These are phyloP conservation scores for Lasioglossum oenotherae DNA, from an alignment of 2,888 invertebrate species.

Conservation along the genomic window DNA sequence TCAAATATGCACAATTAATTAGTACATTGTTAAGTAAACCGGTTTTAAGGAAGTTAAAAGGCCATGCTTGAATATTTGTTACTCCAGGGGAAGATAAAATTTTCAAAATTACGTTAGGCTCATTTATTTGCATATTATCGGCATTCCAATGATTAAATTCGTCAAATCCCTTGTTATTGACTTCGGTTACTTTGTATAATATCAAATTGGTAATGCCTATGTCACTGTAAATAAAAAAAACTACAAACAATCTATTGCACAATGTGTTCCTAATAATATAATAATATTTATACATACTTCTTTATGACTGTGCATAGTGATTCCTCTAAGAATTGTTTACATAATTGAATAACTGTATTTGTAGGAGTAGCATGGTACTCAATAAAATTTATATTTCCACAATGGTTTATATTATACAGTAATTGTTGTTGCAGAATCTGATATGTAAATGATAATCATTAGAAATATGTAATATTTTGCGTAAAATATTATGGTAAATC, in stretches of 20 bases:
- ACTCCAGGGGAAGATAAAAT: slow-evolving; percentile 52
- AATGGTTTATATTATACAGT: slow-evolving; percentile 49
- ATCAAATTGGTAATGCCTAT: slow-evolving; percentile 53
- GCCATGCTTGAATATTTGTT: slow-evolving; percentile 58
- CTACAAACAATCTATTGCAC: background rate
- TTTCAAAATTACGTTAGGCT: slow-evolving; percentile 35
- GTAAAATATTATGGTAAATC: background rate
- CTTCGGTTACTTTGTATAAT: slow-evolving; percentile 60
- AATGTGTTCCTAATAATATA: background rate
- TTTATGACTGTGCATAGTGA: slow-evolving; percentile 60
- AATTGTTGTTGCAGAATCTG: slow-evolving; percentile 61
- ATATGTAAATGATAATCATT: background rate
- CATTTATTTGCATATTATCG: slow-evolving; percentile 4
- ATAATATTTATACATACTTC: slow-evolving; percentile 34
- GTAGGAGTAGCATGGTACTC: slow-evolving; percentile 50
- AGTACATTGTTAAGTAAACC: slow-evolving; percentile 49
- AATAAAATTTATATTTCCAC: slow-evolving; percentile 63
- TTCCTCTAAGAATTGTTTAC: slow-evolving; percentile 60
- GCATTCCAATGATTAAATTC: slow-evolving; percentile 11
- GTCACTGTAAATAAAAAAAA: slow-evolving; percentile 25
- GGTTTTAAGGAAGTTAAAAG: slow-evolving; percentile 56
- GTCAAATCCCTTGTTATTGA: slow-evolving; percentile 54
- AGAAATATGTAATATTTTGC: background rate
- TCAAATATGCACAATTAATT: background rate
- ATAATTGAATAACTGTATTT: slow-evolving; percentile 51